Percentiles rank a stretch among this genome's conserved stretches.
Conservation (phyloP, 2,797 vertebrate species). For the Antrozous pallidus region DNA sequence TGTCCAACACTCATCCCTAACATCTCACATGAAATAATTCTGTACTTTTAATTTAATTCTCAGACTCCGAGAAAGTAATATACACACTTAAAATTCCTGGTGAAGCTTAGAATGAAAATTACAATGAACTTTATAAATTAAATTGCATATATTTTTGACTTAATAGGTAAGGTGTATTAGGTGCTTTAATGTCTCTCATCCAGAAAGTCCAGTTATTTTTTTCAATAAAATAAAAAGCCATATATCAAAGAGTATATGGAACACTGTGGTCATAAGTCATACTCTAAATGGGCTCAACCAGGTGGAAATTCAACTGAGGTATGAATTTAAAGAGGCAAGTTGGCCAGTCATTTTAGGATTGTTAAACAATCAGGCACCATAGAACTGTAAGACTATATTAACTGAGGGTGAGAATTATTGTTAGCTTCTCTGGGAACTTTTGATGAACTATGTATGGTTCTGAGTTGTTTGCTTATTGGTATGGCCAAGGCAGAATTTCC, state of each 20-base stretch:
- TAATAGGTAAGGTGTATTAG: background rate
- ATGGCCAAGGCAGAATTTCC: background rate
- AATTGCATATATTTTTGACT: background rate
- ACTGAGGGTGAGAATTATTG: background rate
- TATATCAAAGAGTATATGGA: background rate
- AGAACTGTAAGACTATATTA: background rate
- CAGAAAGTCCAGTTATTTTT: background rate
- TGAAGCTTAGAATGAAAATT: background rate
- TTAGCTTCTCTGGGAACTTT: background rate
- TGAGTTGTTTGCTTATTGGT: background rate
- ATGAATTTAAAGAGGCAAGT: background rate
- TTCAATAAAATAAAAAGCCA: background rate
- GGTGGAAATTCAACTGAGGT: background rate
- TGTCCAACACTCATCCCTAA: background rate
- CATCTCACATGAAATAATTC: background rate
- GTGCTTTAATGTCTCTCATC: background rate
- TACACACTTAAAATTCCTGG: conserved; percentile 11
- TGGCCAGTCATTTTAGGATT: background rate
- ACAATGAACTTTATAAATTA: background rate
- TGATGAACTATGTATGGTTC: background rate
- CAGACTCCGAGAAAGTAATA: background rate
- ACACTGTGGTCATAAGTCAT: background rate
- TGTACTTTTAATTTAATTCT: background rate
- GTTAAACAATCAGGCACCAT: background rate
- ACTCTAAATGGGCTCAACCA: background rate